Base-by-base conservation (phyloP, 1,140 invertebrate species). In the Teleopsis dalmanni region DNA sequence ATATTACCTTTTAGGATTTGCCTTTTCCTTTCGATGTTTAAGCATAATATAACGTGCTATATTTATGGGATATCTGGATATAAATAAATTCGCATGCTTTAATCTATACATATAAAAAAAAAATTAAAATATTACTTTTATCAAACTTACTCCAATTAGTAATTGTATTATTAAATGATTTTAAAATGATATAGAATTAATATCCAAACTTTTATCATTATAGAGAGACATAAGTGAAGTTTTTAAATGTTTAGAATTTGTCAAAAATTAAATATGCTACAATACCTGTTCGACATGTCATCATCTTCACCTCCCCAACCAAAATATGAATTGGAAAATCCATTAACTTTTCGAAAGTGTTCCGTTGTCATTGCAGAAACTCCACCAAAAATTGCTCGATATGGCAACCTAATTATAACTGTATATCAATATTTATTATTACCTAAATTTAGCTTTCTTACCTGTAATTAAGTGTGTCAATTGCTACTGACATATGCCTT, bases 291-390 rank as follows among this genome's bases (percentile, higher is more conserved):
- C 27, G 83, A 83, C 87, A 94, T 90, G 65, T 95, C 91, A 65
- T 94, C 91, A 70, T 95, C 91, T 72, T 95, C 91, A 18, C 85
- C 90, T 25, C 91, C 91, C 90, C 90, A 93, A 9, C 90, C 91
- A 85, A 89, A 94, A 71, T 88, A 95, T 27, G 84, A 82, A 66
- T 95, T 95, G 23, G 88, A 90, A 75, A 92, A 95, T 1, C 91
- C 91, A 66, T 94, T 95, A 1, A 94, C 82, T 40, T 81, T 74
- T 50, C 78, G 74, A 67, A 93, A 91, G 57, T 94, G 90, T 52
- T 85, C 79, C 40, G 78, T 76, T 0, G 81, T 88, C 74, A 95
- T 80, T 3, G 90, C 89, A 23, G 85, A 89, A 1, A 92, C 89
- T 44, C 90, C 90, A 21, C 90, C 91, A 70, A 97, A 95, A 47